Base-by-base conservation (phyloP, 2,113 vertebrate genomes). In the Poeciliopsis retropinna region DNA sequence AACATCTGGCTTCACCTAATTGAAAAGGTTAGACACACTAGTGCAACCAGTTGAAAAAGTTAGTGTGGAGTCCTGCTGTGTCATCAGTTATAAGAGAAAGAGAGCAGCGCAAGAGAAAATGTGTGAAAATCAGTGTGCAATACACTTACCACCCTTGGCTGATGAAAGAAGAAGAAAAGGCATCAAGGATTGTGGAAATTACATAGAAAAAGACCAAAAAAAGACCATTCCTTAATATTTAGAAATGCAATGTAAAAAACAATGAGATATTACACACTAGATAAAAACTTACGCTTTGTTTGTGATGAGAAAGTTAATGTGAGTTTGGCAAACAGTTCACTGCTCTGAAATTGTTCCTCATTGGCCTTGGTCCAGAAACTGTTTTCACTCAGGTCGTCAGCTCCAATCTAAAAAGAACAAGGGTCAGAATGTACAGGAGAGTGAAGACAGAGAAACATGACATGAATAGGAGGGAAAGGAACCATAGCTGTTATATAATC, bases 251-350 rank as follows among this genome's bases (percentile, higher is more conserved):
- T 3, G 2, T 25, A 25, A 57, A n/a, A 57, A 57, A 25, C 7
- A 57, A 25, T n/a, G 66, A 63, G 75, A 80, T 64, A 62, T 19
- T 17, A 64, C 64, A 75, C 22, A 85, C n/a, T 65, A 60, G 47
- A 9, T 29, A 69, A 61, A 85, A 64, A 96, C 97, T 96, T 82
- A 98, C 96, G 85, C 86, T 96, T 97, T 70, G 93, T 94, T 92
- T 96, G 96, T 4, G 96, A 92, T 79, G 96, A 96, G 90, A 98
- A 98, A 73, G 94, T 51, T 76, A 95, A 78, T 8, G 95, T 96
- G 70, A 98, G 95, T 92, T 95, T 97, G 90, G 97, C 95, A 70
- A 98, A 96, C 71, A 98, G 96, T 67, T 98, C 97, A 15, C 91
- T 95, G 89, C 89, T 96, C 91, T 96, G 96, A 92, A 93, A 97